A percentile compares a stretch with the other conserved stretches of the same genome.
These are phyloP conservation scores for Diaphora mendica DNA, from an alignment of 2,888 invertebrate species.

Conservation along the genomic window DNA sequence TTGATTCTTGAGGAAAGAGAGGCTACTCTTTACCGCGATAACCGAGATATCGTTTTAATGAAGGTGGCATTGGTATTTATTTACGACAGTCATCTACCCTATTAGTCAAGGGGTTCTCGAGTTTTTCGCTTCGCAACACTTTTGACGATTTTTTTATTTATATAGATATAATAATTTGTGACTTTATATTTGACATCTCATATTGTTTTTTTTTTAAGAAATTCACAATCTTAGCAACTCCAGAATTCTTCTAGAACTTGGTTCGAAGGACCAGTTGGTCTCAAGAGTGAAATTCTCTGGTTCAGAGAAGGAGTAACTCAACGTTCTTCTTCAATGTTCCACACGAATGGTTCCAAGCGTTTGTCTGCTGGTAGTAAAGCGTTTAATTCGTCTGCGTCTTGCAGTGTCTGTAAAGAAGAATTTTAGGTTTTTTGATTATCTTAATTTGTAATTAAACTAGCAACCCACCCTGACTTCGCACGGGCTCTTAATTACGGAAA, in stretches of 20 bases:
- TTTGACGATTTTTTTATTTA: too few species aligned
- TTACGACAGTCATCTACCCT: too few species aligned
- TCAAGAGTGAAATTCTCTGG: neutral
- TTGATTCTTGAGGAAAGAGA: too few species aligned
- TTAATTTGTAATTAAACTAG: too few species aligned
- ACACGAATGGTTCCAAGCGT: constrained; percentile 94
- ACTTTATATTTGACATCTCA: neutral
- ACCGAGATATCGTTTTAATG: too few species aligned
- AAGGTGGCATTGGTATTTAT: too few species aligned
- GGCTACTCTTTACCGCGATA: too few species aligned
- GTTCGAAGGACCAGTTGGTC: neutral
- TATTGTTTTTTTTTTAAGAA: neutral
- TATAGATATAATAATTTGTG: neutral
- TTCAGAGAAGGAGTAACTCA: neutral
- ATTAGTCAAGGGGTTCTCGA: too few species aligned
- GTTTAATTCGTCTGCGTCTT: constrained; percentile 94
- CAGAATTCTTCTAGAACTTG: neutral
- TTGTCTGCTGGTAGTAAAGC: constrained; percentile 93
- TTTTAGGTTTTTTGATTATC: too few species aligned
- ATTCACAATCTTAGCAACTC: neutral
- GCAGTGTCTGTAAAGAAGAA: constrained; percentile 88
- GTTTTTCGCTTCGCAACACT: too few species aligned
- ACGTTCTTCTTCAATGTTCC: constrained; percentile 88
- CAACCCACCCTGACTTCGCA: too few species aligned
- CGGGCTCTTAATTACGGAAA: too few species aligned